These are phyloP conservation scores for Dermochelys coriacea DNA, from an alignment of 2,797 vertebrate genomes.

Conservation along the genomic window DNA sequence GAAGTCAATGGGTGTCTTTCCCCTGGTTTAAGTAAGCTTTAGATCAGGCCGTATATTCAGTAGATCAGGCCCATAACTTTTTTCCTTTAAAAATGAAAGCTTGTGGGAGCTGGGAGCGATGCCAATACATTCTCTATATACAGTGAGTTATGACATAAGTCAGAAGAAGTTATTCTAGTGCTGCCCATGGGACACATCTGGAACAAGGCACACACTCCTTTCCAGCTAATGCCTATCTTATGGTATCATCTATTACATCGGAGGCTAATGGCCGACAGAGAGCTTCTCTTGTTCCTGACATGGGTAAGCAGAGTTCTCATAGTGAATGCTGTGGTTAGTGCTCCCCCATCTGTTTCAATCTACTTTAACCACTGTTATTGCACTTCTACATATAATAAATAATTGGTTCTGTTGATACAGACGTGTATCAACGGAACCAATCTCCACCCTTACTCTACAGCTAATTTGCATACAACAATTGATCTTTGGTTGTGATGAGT, in stretches of 20 bases:
- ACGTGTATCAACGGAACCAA: neutral
- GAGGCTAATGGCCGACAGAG: neutral
- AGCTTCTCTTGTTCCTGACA: neutral
- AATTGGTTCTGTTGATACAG: neutral
- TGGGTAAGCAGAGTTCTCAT: neutral
- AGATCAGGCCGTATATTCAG: neutral
- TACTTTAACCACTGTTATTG: neutral
- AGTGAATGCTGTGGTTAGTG: neutral
- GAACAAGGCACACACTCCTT: conserved; percentile 25
- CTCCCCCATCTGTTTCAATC: neutral
- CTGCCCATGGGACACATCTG: neutral
- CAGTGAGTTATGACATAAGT: neutral
- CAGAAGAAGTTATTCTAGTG: neutral
- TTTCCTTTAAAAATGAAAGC: conserved; percentile 33
- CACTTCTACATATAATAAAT: neutral
- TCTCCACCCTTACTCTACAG: neutral
- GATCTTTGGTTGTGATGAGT: neutral
- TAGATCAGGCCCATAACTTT: neutral
- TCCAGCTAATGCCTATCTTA: neutral
- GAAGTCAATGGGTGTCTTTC: neutral
- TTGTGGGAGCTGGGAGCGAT: conserved; percentile 22
- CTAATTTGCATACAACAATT: neutral
- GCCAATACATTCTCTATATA: neutral
- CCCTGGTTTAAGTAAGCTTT: neutral
- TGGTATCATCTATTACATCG: neutral